Evolutionary conservation across 2,113 vertebrate genomes (phyloP).

Genomic region (Callocephalon fimbriatum): DNA sequence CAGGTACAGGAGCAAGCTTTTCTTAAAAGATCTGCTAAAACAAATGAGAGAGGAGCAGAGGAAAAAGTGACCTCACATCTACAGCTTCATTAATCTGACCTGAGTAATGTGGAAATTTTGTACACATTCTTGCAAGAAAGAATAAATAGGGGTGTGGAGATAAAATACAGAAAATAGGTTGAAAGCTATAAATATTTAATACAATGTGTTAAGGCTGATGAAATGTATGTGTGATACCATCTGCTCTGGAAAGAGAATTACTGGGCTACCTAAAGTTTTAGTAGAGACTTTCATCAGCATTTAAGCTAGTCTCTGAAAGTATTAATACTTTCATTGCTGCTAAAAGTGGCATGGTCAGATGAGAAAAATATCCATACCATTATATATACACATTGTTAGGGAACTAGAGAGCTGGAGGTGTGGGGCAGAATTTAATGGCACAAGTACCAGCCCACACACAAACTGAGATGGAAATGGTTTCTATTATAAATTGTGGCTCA

Average conservation of each 20-base stretch:
- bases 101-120: not conserved
- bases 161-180: not conserved
- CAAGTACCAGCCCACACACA: not conserved
- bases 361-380: not conserved
- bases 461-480: not conserved
- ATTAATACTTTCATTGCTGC: not conserved
- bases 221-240: not conserved
- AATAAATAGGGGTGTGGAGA: not conserved
- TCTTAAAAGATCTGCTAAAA: not conserved
- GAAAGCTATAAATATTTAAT: not conserved
- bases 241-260: not conserved
- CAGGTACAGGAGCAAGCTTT: not conserved
- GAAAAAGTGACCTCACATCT: not conserved
- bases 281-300: not conserved
- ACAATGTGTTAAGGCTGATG: not conserved
- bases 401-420: not conserved
- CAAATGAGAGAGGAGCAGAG: not conserved
- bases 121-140: not conserved
- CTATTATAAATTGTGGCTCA: not conserved
- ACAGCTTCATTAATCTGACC: not conserved
- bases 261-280: not conserved
- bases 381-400: not conserved
- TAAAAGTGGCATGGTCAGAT: not conserved
- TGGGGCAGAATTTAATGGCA: not conserved
- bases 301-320: not conserved